Base-by-base conservation (phyloP, 2,797 vertebrate species). In the Enteromius fasciolatus region DNA sequence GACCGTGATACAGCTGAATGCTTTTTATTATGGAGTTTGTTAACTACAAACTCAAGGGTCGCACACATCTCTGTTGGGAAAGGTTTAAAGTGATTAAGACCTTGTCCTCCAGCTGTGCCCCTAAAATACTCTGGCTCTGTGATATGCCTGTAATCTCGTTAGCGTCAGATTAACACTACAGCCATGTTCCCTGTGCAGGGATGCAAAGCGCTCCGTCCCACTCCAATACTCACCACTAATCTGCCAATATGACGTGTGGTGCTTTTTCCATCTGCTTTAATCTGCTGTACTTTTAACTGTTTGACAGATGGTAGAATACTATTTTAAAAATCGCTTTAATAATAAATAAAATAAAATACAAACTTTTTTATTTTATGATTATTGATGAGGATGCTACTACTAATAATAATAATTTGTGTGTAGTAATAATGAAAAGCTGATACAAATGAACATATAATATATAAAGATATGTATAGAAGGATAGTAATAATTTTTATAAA, bases 81-180 rank as follows among this genome's bases (percentile, higher is more conserved):
- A 66, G 25, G 50, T 78, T 82, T 76, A 76, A 82, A 76, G 23
- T 23, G 57, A 82, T 39, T 76, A 46, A 67, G 31, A 64, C 61
- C 74, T 74, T 74, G 63, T 76, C 57, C 66, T 76, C 59, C 74
- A 73, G 18, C 31, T 41, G 63, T 80, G 81, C 9, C 63, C 18
- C 70, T 76, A 59, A 78, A 82, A 76, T 72, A 20, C 64, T 52
- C 44, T 54, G 20, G 39, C 76, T 79, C 72, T 46, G n/a, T 84
- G 70, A 78, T 79, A 46, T 68, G 50, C 46, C 14, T 82, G 50
- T 82, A 74, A 82, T 86, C 76, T 57, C 79, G 63, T 86, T 76
- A 75, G 69, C 3, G 1, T 79, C 41, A 52, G 33, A 84, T 75
- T 82, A 78, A 81, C 66, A 76, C 78, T 15, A 63, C 73, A 81